Base-by-base conservation (phyloP, 2,888 invertebrate species). In the Acanthacorydalis orientalis region DNA sequence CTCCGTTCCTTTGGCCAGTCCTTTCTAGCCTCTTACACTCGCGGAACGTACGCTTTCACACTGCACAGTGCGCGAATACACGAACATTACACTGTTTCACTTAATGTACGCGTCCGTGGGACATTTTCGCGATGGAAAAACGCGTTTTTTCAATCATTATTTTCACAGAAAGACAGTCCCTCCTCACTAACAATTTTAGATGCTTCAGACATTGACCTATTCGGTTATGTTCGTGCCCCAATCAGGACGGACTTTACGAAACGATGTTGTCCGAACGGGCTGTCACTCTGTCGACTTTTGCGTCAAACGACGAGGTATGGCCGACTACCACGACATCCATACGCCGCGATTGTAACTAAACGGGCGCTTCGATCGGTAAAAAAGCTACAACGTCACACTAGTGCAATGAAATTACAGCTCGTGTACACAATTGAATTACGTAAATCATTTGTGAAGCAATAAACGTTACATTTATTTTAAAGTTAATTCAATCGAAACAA, bases 201-300 rank as follows among this genome's bases (percentile, higher is more conserved):
- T 67, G 68, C 70, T 64, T 75, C 77, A 76, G 78, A 77, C 77
- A 73, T 74, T 74, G 73, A 73, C 73, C 72, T 67, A 67, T 74
- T 81, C 80, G 80, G 78, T 61, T 63, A 67, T 63, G 64, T 69
- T 77, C 80, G 80, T 70, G 61, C 60, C 69, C 68, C 71, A 68
- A 69, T 75, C 73, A 72, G 65, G 60, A 64, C 60, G 69, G 65
- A 69, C 70, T 68, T 59, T 60, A 57, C 57, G 57, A 53, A 52
- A 60, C 68, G 74, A 72, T 64, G 64, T 64, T 63, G 64, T 61
- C 55, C 58, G 56, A 61, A 54, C 49, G 38, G 10, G 31, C 41
- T 41, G 35, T 32, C 32, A 41, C 32, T 31, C 42, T 31, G 42
- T 31, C 12, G 31, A 42, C 42, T 42, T 23, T 15, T 34, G 41